Evolutionary conservation across 2,888 invertebrate genomes (phyloP).

Genomic region (Dolichomitus sp.): DNA sequence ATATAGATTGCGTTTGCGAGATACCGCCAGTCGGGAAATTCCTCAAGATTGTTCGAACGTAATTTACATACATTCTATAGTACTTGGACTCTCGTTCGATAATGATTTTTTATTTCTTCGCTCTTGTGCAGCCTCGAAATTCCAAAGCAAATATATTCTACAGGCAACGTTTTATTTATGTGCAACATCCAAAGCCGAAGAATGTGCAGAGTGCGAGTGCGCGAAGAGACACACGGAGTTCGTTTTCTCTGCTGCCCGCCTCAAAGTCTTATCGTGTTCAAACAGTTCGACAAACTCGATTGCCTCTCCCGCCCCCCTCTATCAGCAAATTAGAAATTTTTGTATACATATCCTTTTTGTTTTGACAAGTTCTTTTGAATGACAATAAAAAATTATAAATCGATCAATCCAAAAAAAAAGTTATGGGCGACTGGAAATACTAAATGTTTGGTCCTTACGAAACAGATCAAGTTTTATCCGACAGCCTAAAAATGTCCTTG

Average conservation of each 20-base stretch:
- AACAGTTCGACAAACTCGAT: slow-evolving; percentile 57
- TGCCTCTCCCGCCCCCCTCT: background rate
- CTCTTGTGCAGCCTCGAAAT: slow-evolving; percentile 31
- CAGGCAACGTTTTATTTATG: background rate
- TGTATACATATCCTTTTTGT: too few species aligned
- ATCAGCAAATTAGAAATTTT: too few species aligned
- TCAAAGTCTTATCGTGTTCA: slow-evolving; percentile 54
- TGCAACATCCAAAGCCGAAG: slow-evolving; percentile 23
- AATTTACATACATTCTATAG: slow-evolving; percentile 14
- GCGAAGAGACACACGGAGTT: slow-evolving; percentile 7
- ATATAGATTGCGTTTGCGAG: slow-evolving; percentile 33
- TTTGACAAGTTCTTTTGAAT: too few species aligned
- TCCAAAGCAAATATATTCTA: slow-evolving; percentile 17
- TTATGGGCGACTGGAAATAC: too few species aligned
- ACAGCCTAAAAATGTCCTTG: too few species aligned
- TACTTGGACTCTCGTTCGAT: slow-evolving; percentile 7
- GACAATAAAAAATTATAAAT: too few species aligned
- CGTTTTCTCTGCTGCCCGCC: slow-evolving; percentile 3
- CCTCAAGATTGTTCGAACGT: slow-evolving; percentile 45
- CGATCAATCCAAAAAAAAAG: too few species aligned
- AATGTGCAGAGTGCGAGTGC: slow-evolving; percentile 40
- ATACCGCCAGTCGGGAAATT: slow-evolving; percentile 46
- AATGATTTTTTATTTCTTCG: slow-evolving; percentile 1
- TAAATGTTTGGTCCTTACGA: too few species aligned
- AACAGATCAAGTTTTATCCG: too few species aligned